These are phyloP conservation scores for Aleiodes leptofemur DNA, from an alignment of 2,888 invertebrate species.

Conservation along the genomic window DNA sequence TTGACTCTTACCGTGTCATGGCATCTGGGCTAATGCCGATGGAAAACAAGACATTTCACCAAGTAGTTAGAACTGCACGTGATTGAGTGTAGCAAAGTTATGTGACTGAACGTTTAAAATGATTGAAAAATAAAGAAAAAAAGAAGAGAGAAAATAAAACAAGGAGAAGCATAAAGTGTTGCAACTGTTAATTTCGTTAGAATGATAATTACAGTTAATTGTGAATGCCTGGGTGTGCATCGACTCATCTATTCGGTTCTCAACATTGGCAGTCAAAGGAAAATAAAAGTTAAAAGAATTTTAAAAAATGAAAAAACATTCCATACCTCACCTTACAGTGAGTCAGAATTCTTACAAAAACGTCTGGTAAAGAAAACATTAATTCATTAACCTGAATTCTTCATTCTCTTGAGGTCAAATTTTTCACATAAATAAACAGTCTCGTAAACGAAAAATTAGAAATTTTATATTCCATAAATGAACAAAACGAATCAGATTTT, in stretches of 20 bases:
- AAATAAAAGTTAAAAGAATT: neutral
- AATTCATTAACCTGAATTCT: too few species aligned
- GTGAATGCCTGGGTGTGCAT: neutral
- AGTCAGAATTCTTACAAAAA: too few species aligned
- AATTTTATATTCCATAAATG: too few species aligned
- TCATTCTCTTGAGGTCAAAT: too few species aligned
- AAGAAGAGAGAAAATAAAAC: neutral
- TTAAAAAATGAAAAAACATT: neutral
- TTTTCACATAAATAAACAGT: too few species aligned
- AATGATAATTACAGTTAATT: constrained; percentile 6
- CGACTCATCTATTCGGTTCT: neutral
- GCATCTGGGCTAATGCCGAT: constrained; percentile 32
- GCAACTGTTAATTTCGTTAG: constrained; percentile 29
- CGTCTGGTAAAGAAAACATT: too few species aligned
- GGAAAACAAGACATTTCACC: constrained; percentile 33
- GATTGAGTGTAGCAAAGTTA: neutral
- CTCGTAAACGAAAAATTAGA: too few species aligned
- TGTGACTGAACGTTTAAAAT: neutral
- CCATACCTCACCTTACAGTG: too few species aligned
- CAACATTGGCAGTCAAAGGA: neutral
- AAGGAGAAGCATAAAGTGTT: neutral
- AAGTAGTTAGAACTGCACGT: constrained; percentile 15
- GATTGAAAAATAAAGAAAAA: neutral
- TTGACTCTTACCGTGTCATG: constrained; percentile 29
- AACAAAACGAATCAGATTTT: too few species aligned